phyloP scores from a whole-genome alignment of 1,140 invertebrate genomes.

The Drosophila takahashii region DNA sequence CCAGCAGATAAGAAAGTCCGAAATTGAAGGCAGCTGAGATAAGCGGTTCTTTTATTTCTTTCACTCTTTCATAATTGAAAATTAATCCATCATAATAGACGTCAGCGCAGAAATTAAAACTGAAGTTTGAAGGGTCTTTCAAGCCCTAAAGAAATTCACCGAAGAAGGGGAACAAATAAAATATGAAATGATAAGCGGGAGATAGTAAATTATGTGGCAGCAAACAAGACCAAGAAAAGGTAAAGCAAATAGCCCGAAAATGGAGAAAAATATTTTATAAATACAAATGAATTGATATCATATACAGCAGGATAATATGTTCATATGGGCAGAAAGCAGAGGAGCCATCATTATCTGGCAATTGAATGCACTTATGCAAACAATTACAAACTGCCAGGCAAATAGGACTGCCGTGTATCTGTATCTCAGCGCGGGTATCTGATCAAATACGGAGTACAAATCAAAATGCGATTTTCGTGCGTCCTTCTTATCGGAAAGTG shows the following conservation, averaged over 20 bases:
- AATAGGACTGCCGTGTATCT: conserved; percentile 49
- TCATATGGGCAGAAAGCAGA: conserved; percentile 1
- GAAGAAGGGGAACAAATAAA: conserved; percentile 24
- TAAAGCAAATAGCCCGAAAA: conserved; percentile 58
- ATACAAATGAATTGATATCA: conserved; percentile 21
- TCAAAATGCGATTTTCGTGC: conserved; percentile 77
- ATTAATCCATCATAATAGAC: conserved; percentile 84
- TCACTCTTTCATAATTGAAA: conserved; percentile 71
- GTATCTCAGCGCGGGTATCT: conserved; percentile 42
- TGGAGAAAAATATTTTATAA: conserved; percentile 44
- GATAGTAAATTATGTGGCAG: conserved; percentile 67
- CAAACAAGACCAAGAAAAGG: conserved; percentile 42
- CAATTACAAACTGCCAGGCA: conserved; percentile 68
- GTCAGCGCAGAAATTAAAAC: conserved; percentile 57
- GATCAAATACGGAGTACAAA: conserved; percentile 74
- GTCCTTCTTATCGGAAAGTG: conserved; percentile 64
- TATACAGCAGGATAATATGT: conserved; percentile 20
- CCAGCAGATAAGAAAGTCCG: conserved; percentile 47
- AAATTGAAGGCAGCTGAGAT: conserved; percentile 45
- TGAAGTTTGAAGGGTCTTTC: conserved; percentile 21
- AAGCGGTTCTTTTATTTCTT: conserved; percentile 24
- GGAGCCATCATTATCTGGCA: conserved; percentile 70
- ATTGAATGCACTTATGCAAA: conserved; percentile 76
- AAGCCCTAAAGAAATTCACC: conserved; percentile 11
- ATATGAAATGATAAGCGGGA: conserved; percentile 34